phyloP scores from a whole-genome alignment of 2,888 invertebrate species.

The Beris chalybata region DNA sequence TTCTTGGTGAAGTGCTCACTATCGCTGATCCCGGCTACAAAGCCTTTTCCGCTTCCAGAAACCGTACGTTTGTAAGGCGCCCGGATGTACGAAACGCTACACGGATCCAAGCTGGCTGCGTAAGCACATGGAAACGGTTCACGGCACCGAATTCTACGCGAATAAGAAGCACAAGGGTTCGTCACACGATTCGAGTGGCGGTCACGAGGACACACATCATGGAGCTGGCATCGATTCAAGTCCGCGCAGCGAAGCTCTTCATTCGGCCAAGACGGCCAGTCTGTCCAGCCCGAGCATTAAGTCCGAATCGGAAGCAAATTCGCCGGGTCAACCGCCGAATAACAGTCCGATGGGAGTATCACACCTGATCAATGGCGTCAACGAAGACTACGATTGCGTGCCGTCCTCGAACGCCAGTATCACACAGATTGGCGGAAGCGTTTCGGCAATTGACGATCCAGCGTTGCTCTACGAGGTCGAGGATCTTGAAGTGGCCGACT shows the following conservation, averaged over 20 bases:
- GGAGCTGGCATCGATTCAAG: slow-evolving; percentile 60
- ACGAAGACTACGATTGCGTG: slow-evolving; percentile 44
- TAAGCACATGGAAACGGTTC: slow-evolving; percentile 98
- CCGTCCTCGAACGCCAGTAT: slow-evolving; percentile 37
- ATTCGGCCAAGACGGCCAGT: slow-evolving; percentile 71
- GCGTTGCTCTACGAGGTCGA: slow-evolving; percentile 62
- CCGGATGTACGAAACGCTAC: slow-evolving; percentile 95
- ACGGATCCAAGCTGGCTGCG: slow-evolving; percentile 97
- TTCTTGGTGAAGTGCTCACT: slow-evolving; percentile 28
- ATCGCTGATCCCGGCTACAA: neutral
- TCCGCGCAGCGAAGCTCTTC: slow-evolving; percentile 70
- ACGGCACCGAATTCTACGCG: slow-evolving; percentile 97
- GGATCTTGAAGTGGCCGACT: slow-evolving; percentile 68
- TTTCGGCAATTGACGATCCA: slow-evolving; percentile 55
- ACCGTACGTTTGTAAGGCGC: slow-evolving; percentile 98
- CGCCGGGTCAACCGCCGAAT: slow-evolving; percentile 63
- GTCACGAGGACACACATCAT: slow-evolving; percentile 40
- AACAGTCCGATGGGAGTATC: slow-evolving; percentile 63
- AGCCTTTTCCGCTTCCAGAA: slow-evolving; percentile 66
- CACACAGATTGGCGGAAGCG: slow-evolving; percentile 38
- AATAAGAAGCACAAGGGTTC: slow-evolving; percentile 95
- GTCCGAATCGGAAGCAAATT: slow-evolving; percentile 75
- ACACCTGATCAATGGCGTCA: slow-evolving; percentile 50
- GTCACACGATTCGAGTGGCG: slow-evolving; percentile 52
- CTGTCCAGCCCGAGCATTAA: slow-evolving; percentile 87